Conservation (phyloP, 2,113 vertebrate genomes). For the Sebastes schlegelii region DNA sequence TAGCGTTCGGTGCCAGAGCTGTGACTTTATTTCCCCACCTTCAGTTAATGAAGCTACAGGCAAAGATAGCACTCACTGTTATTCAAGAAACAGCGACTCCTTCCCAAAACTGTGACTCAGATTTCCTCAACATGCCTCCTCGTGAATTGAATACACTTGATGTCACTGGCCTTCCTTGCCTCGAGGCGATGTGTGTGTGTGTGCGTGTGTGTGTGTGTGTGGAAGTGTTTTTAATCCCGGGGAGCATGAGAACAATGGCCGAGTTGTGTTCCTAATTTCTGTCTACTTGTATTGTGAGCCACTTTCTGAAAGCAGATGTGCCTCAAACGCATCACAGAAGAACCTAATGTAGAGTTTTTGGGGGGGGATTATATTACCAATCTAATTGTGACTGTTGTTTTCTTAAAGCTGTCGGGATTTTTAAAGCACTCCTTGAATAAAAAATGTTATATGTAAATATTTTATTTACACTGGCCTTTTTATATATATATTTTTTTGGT, state of each 20-base stretch:
- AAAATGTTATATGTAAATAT: conserved; percentile 52
- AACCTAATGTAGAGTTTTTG: conserved; percentile 19
- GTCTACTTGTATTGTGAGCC: conserved; percentile 52
- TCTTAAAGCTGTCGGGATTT: conserved; percentile 64
- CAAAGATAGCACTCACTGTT: conserved; percentile 48
- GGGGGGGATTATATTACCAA: conserved; percentile 40
- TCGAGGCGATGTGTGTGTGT: conserved; percentile 25
- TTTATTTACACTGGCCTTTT: neutral
- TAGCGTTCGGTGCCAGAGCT: conserved; percentile 37
- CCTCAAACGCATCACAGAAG: conserved; percentile 45
- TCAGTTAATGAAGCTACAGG: conserved; percentile 58
- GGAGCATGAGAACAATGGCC: conserved; percentile 65
- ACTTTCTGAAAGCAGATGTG: conserved; percentile 62
- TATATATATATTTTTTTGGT: neutral
- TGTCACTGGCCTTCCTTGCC: conserved; percentile 67
- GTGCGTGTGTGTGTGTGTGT: conserved; percentile 10
- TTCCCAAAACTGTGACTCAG: conserved; percentile 50
- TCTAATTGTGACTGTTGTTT: conserved; percentile 64
- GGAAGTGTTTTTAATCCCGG: conserved; percentile 39
- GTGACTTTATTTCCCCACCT: conserved; percentile 48
- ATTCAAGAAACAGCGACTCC: conserved; percentile 53
- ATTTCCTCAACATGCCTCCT: conserved; percentile 73
- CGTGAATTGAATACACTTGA: conserved; percentile 70
- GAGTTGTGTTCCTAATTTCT: conserved; percentile 63
- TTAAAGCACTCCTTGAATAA: conserved; percentile 77